Conservation (phyloP, 2,797 vertebrate genomes). For the Channa striata region DNA sequence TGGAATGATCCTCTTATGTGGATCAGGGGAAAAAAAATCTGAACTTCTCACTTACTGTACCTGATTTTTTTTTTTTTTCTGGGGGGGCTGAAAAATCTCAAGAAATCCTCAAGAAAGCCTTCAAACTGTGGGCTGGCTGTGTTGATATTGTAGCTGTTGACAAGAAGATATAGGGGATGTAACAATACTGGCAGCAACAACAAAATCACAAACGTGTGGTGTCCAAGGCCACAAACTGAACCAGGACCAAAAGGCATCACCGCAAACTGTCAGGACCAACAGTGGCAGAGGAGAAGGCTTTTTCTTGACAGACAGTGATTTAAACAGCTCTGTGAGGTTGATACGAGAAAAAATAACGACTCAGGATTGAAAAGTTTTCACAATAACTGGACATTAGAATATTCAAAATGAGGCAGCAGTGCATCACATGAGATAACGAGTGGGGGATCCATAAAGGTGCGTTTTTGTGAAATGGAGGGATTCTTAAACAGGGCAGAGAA, state of each 20-base stretch:
- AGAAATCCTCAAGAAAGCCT: not conserved
- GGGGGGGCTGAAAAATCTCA: too few relatives aligned
- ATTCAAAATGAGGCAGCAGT: not conserved
- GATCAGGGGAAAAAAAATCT: not conserved
- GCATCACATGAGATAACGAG: too few relatives aligned
- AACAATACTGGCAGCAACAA: not conserved
- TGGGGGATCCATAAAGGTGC: too few relatives aligned
- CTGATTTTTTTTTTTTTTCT: not conserved
- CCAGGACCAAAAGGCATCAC: constrained; percentile 5
- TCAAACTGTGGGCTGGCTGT: not conserved
- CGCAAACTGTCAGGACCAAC: constrained; percentile 1
- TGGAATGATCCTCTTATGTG: not conserved
- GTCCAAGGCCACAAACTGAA: constrained; percentile 16
- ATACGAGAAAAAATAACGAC: not conserved
- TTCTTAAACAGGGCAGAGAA: too few relatives aligned
- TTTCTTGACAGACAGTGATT: constrained; percentile 23
- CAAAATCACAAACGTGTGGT: not conserved
- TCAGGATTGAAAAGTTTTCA: not conserved
- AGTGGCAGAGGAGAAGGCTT: not conserved
- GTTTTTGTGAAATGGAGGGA: too few relatives aligned
- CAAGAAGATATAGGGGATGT: not conserved
- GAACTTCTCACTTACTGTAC: too few relatives aligned
- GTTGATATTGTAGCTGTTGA: constrained; percentile 6
- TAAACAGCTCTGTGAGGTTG: constrained; percentile 13
- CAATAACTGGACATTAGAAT: not conserved